phyloP scores from a whole-genome alignment of 2,797 vertebrate genomes.

The Melopsittacus undulatus region DNA sequence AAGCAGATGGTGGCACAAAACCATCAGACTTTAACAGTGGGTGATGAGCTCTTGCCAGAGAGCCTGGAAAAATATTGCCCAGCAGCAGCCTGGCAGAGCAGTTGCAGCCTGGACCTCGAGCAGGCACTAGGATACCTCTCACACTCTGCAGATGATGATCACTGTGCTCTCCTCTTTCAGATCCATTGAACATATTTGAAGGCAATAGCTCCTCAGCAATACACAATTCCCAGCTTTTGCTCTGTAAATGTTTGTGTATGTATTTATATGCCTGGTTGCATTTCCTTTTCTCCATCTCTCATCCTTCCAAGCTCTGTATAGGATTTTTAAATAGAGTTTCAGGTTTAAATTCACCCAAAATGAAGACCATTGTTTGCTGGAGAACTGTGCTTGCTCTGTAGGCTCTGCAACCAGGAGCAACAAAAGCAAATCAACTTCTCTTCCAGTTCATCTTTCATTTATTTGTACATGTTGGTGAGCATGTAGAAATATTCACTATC shows the following conservation, averaged over 20 bases:
- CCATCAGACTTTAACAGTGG: conserved; percentile 12
- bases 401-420: not conserved
- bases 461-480: not conserved
- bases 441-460: not conserved
- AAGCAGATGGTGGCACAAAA: conserved; percentile 59
- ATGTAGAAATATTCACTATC: not conserved
- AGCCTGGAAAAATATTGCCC: not conserved
- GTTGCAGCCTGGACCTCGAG: not conserved
- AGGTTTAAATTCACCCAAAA: not conserved
- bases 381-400: not conserved
- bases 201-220: not conserved
- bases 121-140: not conserved
- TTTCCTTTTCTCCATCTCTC: not conserved
- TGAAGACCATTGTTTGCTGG: rapidly evolving
- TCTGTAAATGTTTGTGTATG: not conserved
- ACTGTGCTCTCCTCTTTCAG: not conserved
- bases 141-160: not conserved
- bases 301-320: not conserved
- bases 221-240: not conserved
- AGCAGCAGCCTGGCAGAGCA: conserved; percentile 1
- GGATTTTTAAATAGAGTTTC: not conserved
- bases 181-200: rapidly evolving
- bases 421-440: not conserved
- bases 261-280: not conserved
- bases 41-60: not conserved